Conservation (phyloP, 2,888 invertebrate species). For the Caenorhabditis doughertyi region DNA sequence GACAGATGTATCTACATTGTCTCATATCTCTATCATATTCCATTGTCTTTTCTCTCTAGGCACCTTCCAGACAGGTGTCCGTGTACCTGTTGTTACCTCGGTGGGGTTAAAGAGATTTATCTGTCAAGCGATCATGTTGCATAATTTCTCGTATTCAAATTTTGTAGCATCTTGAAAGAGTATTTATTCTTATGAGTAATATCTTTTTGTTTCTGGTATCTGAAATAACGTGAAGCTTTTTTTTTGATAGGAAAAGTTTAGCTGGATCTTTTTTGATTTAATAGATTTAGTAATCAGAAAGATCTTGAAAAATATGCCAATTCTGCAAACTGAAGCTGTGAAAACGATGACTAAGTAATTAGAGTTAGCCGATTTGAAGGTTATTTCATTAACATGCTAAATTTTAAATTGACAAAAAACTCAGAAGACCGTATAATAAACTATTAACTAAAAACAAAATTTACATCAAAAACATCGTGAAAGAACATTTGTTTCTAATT, state of each 20-base stretch:
- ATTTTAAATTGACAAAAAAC: too few relatives aligned
- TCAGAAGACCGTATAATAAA: too few relatives aligned
- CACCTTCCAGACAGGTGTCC: slow-evolving; percentile 44
- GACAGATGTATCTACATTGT: slow-evolving; percentile 55
- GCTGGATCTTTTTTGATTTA: too few relatives aligned
- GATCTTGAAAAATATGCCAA: too few relatives aligned
- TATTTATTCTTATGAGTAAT: neutral
- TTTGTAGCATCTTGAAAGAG: neutral
- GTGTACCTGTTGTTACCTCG: slow-evolving; percentile 36
- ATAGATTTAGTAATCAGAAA: too few relatives aligned
- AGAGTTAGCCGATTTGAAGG: too few relatives aligned
- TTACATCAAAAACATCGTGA: neutral
- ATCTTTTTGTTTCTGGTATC: too few relatives aligned
- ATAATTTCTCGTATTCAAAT: slow-evolving; percentile 21
- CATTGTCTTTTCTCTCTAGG: slow-evolving; percentile 25
- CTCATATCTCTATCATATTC: slow-evolving; percentile 28
- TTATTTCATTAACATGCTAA: too few relatives aligned
- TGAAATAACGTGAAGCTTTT: too few relatives aligned
- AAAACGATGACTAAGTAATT: too few relatives aligned
- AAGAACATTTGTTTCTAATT: slow-evolving; percentile 44
- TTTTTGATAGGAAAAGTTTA: too few relatives aligned
- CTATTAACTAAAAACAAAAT: neutral
- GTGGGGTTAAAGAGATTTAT: neutral
- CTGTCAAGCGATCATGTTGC: slow-evolving; percentile 28
- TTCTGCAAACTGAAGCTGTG: too few relatives aligned